Conservation (phyloP, 2,797 vertebrate genomes). For the Esox lucius region DNA sequence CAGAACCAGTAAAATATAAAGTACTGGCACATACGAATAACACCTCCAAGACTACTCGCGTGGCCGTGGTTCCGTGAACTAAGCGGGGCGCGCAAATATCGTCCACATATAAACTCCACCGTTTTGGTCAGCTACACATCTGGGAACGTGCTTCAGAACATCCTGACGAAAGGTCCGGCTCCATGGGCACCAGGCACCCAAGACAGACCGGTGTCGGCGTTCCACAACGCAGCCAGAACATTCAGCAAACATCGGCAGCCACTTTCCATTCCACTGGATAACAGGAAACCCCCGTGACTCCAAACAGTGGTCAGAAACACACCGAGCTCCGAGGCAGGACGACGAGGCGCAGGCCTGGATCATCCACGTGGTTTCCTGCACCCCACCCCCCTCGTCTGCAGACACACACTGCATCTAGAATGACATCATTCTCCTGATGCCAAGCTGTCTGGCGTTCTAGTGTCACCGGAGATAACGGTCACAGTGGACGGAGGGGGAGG, state of each 20-base stretch:
- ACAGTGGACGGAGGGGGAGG: not conserved
- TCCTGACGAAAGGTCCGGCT: not conserved
- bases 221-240: not conserved
- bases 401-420: conserved; percentile 19
- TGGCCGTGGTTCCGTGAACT: too few species aligned
- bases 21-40: too few species aligned
- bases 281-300: not conserved
- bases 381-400: not conserved
- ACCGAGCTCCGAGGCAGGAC: not conserved
- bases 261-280: too few species aligned
- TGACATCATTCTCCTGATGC: conserved; percentile 33
- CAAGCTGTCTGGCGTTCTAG: conserved; percentile 24
- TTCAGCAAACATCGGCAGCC: not conserved
- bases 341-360: not conserved
- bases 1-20: too few species aligned
- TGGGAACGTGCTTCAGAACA: not conserved
- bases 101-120: too few species aligned
- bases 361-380: not conserved
- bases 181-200: not conserved
- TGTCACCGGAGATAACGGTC: conserved; percentile 18
- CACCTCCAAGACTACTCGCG: too few species aligned
- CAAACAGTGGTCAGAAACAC: conserved; percentile 8
- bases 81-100: too few species aligned
- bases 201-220: not conserved
- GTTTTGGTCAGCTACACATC: not conserved